Conservation (phyloP, 1,140 invertebrate genomes). For the Zaprionus lachaisei region DNA sequence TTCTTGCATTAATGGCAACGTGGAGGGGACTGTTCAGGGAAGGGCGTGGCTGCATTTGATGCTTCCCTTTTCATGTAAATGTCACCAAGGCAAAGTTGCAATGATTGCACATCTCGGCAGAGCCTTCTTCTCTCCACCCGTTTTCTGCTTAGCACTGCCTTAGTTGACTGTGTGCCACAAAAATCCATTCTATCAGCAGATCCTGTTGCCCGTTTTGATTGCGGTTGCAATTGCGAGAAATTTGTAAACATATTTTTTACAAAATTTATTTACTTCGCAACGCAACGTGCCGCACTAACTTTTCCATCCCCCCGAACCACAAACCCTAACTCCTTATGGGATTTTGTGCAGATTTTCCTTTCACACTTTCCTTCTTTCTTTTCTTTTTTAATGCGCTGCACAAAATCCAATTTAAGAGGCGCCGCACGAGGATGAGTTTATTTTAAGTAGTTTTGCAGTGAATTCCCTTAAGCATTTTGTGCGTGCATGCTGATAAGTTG, state of each 20-base stretch:
- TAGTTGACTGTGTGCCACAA: conserved; percentile 5
- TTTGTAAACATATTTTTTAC: conserved; percentile 76
- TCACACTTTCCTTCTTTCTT: conserved; percentile 16
- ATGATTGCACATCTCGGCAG: conserved; percentile 41
- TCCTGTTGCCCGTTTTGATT: conserved; percentile 50
- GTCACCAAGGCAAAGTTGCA: conserved; percentile 61
- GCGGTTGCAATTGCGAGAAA: conserved; percentile 67
- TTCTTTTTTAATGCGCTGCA: conserved; percentile 32
- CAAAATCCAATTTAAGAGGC: conserved; percentile 70
- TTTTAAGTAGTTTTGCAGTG: conserved; percentile 75
- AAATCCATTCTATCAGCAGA: conserved; percentile 34
- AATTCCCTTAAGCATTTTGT: conserved; percentile 66
- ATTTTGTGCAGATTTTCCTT: conserved; percentile 21
- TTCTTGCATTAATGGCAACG: conserved; percentile 76
- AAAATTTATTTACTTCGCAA: conserved; percentile 62
- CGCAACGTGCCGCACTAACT: conserved; percentile 18
- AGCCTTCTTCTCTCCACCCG: neutral
- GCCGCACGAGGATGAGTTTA: conserved; percentile 61
- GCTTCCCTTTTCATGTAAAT: conserved; percentile 79
- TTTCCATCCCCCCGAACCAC: neutral
- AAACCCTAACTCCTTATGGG: conserved; percentile 4
- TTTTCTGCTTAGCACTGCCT: neutral
- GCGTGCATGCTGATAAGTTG: conserved; percentile 49
- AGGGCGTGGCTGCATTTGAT: conserved; percentile 66
- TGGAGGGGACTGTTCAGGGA: conserved; percentile 26